Evolutionary conservation across 2,797 vertebrate genomes (phyloP).

Genomic region (Betta splendens): DNA sequence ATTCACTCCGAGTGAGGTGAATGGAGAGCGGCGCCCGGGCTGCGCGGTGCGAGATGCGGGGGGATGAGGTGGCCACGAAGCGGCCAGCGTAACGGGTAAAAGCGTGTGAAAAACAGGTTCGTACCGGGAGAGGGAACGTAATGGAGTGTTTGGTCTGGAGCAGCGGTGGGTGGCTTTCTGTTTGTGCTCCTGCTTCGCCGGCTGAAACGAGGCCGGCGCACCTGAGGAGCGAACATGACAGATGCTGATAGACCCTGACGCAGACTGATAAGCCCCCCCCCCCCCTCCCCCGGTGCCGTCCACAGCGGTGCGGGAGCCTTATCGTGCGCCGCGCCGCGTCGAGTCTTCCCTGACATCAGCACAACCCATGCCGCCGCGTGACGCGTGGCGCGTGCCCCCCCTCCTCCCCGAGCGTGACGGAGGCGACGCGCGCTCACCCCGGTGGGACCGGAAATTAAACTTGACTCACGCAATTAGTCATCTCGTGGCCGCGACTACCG

Average conservation of each 20-base stretch:
- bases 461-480: conserved; percentile 56
- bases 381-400: neutral
- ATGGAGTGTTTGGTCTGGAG: conserved; percentile 19
- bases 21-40: conserved; percentile 7
- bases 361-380: conserved; percentile 7
- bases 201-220: conserved; percentile 67
- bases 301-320: conserved; percentile 64
- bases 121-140: conserved; percentile 18
- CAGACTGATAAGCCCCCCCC: conserved; percentile 65
- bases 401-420: conserved; percentile 10
- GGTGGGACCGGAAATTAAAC: conserved; percentile 42
- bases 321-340: conserved; percentile 44
- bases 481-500: conserved; percentile 45
- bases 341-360: conserved; percentile 23
- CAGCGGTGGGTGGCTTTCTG: conserved; percentile 44
- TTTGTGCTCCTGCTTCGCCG: conserved; percentile 55
- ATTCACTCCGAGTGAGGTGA: conserved; percentile 31
- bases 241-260: conserved; percentile 74
- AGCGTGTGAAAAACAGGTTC: conserved; percentile 38
- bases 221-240: conserved; percentile 77
- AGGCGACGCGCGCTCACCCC: neutral
- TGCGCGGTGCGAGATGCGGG: conserved; percentile 16
- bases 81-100: conserved; percentile 19
- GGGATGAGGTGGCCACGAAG: conserved; percentile 9
- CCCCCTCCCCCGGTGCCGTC: conserved; percentile 59